phyloP scores from a whole-genome alignment of 2,888 invertebrate genomes.

The Orchesella flavescens region DNA sequence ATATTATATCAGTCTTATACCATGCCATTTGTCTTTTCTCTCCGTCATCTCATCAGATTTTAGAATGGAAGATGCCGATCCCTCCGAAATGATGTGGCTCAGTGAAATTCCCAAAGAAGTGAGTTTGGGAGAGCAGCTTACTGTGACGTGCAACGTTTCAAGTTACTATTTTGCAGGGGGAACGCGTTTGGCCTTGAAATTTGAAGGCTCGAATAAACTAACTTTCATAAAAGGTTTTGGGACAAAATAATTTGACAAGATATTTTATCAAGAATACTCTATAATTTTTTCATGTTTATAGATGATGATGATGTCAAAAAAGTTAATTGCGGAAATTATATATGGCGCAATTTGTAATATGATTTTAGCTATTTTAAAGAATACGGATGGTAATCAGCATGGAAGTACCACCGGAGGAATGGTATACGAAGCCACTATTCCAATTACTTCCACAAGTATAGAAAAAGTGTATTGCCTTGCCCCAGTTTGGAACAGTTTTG shows the following conservation, averaged over 20 bases:
- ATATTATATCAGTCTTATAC: no score
- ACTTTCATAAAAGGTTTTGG: slow-evolving; percentile 54
- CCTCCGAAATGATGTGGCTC: slow-evolving; percentile 61
- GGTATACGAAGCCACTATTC: slow-evolving; percentile 46
- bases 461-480: slow-evolving; percentile 66
- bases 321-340: no score
- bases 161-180: slow-evolving; percentile 62
- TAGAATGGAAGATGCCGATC: slow-evolving; percentile 39
- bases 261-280: no score
- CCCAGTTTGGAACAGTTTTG: slow-evolving; percentile 64
- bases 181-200: slow-evolving; percentile 58
- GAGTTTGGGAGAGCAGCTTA: slow-evolving; percentile 57
- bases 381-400: background rate
- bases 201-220: slow-evolving; percentile 36
- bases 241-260: no score
- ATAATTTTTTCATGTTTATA: no score
- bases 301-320: no score
- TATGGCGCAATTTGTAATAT: background rate
- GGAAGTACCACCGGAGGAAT: slow-evolving; percentile 11
- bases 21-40: no score
- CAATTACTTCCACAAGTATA: slow-evolving; percentile 44
- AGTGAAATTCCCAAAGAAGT: slow-evolving; percentile 32
- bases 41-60: slow-evolving; percentile 34
- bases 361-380: slow-evolving; percentile 21
- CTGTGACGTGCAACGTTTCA: slow-evolving; percentile 60